phyloP scores from a whole-genome alignment of 2,888 invertebrate genomes.

The Synanthedon vespiformis region DNA sequence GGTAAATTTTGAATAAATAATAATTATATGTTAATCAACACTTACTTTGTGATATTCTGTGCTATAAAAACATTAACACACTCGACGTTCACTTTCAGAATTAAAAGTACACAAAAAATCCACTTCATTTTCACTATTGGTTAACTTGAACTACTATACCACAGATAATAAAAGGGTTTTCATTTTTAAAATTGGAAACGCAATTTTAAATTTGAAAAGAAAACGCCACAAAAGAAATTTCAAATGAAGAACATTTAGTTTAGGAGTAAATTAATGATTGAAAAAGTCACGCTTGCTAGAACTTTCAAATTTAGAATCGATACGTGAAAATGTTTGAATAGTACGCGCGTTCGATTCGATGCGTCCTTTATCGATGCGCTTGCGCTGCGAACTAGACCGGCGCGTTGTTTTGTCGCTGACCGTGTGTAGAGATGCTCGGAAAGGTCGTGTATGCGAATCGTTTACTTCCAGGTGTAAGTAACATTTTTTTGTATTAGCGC shows the following conservation, averaged over 20 bases:
- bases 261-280: too few species aligned
- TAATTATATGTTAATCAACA: not conserved
- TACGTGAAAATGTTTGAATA: slow-evolving; percentile 7
- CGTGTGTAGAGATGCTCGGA: slow-evolving; percentile 14
- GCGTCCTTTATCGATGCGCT: slow-evolving; percentile 13
- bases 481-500: slow-evolving; percentile 25
- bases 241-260: too few species aligned
- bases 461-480: slow-evolving; percentile 23
- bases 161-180: too few species aligned
- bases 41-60: not conserved
- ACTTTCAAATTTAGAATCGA: too few species aligned
- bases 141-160: too few species aligned
- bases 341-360: slow-evolving; percentile 4
- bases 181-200: too few species aligned
- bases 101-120: not conserved
- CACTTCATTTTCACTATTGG: slow-evolving; percentile 1
- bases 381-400: slow-evolving; percentile 19
- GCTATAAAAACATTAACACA: not conserved
- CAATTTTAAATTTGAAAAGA: too few species aligned
- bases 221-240: too few species aligned
- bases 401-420: slow-evolving; percentile 10
- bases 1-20: too few species aligned
- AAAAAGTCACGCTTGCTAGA: too few species aligned
- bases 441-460: slow-evolving; percentile 9
- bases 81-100: not conserved